Evolutionary conservation across 1,140 invertebrate genomes (phyloP).

Genomic region (Lordiphosa stackelbergi): DNA sequence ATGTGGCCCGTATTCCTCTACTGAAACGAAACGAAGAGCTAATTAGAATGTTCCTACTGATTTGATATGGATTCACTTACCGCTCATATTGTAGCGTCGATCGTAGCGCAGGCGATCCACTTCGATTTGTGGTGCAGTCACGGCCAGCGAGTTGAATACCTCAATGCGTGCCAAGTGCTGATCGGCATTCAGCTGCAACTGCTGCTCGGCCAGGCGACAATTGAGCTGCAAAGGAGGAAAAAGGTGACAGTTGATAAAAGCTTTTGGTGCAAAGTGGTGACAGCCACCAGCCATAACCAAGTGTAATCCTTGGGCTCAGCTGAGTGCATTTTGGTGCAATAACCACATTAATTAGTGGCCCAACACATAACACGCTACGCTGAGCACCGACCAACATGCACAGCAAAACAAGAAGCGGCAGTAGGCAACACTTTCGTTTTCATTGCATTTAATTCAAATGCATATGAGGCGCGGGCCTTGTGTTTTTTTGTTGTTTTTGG

Average conservation of each 20-base stretch:
- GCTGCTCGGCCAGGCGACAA: slow-evolving; percentile 65
- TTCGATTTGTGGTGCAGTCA: slow-evolving; percentile 86
- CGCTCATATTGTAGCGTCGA: slow-evolving; percentile 71
- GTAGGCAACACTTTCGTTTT: slow-evolving; percentile 66
- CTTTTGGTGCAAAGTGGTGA: slow-evolving; percentile 8
- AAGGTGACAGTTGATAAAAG: background rate
- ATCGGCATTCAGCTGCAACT: slow-evolving; percentile 45
- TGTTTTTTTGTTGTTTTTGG: background rate
- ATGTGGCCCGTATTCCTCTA: slow-evolving; percentile 67
- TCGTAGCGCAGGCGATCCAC: slow-evolving; percentile 78
- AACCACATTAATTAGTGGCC: slow-evolving; percentile 70
- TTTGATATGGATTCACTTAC: slow-evolving; percentile 27
- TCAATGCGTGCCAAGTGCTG: slow-evolving; percentile 82
- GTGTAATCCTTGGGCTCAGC: slow-evolving; percentile 26
- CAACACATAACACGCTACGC: slow-evolving; percentile 45
- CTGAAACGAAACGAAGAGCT: slow-evolving; percentile 28
- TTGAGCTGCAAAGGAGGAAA: slow-evolving; percentile 63
- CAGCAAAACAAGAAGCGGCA: slow-evolving; percentile 1
- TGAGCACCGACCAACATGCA: slow-evolving; percentile 26
- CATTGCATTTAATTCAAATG: slow-evolving; percentile 67
- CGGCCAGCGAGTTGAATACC: slow-evolving; percentile 87
- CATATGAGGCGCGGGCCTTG: slow-evolving; percentile 12
- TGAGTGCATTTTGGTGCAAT: slow-evolving; percentile 71
- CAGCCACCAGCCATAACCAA: slow-evolving; percentile 8
- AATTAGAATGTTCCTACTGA: no score